Evolutionary conservation across 2,113 vertebrate genomes (phyloP), one percentile per base, ranked within the genome.

Genomic region (Macquaria ambigua): DNA sequence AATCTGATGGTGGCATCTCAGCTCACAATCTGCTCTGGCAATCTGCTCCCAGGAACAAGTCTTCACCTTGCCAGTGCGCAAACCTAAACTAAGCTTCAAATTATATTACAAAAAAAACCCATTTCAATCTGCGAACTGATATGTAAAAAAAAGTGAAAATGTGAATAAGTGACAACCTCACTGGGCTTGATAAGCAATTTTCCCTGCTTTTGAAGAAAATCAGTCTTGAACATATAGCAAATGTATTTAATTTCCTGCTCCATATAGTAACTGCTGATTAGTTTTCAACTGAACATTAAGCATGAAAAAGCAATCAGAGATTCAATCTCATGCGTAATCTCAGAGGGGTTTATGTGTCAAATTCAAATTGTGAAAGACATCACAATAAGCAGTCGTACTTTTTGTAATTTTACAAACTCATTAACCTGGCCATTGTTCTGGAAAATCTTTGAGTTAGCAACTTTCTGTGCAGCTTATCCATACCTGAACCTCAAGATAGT

Each of bases 11-110:
- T 73, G 85, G 86, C 89, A 89, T 87, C 87, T 85, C 74, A 50
- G 90, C 81, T 86, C 88, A 41, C 92, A 95, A 93, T 93, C 93
- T 94, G 93, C 79, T 92, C 76, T 31, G 80, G 66, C 87, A 93
- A 93, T 93, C 92, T 94, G 94, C 89, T 92, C 74, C 62, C 39
- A 63, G 9, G 58, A 64, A 87, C 79, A 70, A 14, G 28, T 77
- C 79, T 84, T 84, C 80, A 89, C 82, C 83, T 76, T 73, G 83
- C 87, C 90, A 92, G 73, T 11, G 53, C 66, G 34, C 53, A 83
- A 69, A 74, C 52, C 61, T 67, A 28, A 59, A 66, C 61, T 71
- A 53, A 82, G 31, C 31, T 52, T 68, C 10, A 37, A 46, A 50
- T 20, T 25, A 73, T 50, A 37, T 52, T 14, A 78, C 62, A 6